Conservation (phyloP, 1,140 invertebrate genomes). For the Rhynchophorus ferrugineus region DNA sequence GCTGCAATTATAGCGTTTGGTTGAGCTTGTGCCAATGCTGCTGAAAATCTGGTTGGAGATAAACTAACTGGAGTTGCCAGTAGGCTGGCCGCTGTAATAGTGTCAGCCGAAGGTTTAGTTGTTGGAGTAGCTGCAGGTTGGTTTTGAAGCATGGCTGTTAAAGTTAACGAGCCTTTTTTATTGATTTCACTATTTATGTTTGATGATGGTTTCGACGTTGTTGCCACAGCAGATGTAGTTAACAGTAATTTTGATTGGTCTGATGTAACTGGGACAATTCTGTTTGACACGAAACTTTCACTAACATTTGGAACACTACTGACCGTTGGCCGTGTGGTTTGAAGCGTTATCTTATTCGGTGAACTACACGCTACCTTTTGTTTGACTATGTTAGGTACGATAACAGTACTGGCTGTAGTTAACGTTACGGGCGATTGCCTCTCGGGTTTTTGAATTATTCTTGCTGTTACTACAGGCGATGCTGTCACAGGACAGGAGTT, state of each 20-base stretch:
- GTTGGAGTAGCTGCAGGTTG: constrained; percentile 38
- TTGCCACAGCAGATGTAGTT: constrained; percentile 5
- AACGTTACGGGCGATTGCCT: constrained; percentile 18
- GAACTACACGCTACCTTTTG: constrained; percentile 17
- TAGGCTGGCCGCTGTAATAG: constrained; percentile 39
- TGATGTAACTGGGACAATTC: background rate
- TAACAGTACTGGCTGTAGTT: constrained; percentile 27
- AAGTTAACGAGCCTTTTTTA: constrained; percentile 35
- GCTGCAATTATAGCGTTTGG: constrained; percentile 43
- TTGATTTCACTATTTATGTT: background rate
- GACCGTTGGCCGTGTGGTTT: background rate
- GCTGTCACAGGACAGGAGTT: constrained; percentile 13
- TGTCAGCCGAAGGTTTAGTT: constrained; percentile 35
- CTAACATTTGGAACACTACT: background rate
- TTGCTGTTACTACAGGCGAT: constrained; percentile 24
- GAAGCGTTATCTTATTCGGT: constrained; percentile 1
- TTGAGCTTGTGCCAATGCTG: constrained; percentile 41
- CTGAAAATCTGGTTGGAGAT: constrained; percentile 28
- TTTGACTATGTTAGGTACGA: constrained; percentile 33
- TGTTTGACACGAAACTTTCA: constrained; percentile 1
- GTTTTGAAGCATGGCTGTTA: constrained; percentile 39
- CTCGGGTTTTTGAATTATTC: constrained; percentile 26
- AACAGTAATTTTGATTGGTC: constrained; percentile 6
- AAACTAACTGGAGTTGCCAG: constrained; percentile 35
- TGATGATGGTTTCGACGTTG: constrained; percentile 11